Evolutionary conservation across 2,888 invertebrate species (phyloP).

Genomic region (Scaptomyza reducta): DNA sequence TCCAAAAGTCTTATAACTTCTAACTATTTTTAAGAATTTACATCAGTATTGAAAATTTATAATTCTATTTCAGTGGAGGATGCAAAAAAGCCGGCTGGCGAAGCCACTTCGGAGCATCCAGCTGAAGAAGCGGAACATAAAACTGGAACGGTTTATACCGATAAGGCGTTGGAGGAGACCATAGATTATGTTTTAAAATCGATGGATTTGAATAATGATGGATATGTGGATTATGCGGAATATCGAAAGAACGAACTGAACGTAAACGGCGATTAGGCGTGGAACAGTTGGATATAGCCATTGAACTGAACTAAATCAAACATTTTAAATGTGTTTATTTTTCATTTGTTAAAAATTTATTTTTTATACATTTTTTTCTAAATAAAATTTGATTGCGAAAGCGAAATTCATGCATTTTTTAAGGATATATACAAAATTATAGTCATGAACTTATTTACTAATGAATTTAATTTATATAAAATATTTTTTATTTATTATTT

Average conservation of each 20-base stretch:
- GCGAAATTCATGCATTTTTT: background rate
- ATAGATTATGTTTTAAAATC: conserved; percentile 88
- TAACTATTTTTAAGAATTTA: background rate
- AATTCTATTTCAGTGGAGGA: conserved; percentile 52
- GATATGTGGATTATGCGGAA: conserved; percentile 89
- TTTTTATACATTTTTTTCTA: conserved; percentile 48
- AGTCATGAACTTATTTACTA: too few relatives aligned
- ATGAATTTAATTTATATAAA: too few relatives aligned
- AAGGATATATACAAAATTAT: too few relatives aligned
- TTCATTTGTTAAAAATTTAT: conserved; percentile 26
- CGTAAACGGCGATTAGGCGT: conserved; percentile 53
- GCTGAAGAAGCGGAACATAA: conserved; percentile 50
- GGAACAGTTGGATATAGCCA: conserved; percentile 7
- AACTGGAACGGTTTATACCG: conserved; percentile 85
- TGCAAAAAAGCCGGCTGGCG: conserved; percentile 24
- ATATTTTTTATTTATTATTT: too few relatives aligned
- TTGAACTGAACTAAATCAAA: conserved; percentile 23
- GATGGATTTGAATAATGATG: conserved; percentile 90
- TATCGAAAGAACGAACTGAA: conserved; percentile 83
- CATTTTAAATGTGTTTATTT: conserved; percentile 17
- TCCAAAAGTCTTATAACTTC: conserved; percentile 1
- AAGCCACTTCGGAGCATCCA: conserved; percentile 13
- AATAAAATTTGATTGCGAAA: conserved; percentile 24
- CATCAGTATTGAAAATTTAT: background rate
- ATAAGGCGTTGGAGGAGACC: conserved; percentile 85